Base-by-base conservation (phyloP, 2,888 invertebrate species). In the Stenotaenia linearis region DNA sequence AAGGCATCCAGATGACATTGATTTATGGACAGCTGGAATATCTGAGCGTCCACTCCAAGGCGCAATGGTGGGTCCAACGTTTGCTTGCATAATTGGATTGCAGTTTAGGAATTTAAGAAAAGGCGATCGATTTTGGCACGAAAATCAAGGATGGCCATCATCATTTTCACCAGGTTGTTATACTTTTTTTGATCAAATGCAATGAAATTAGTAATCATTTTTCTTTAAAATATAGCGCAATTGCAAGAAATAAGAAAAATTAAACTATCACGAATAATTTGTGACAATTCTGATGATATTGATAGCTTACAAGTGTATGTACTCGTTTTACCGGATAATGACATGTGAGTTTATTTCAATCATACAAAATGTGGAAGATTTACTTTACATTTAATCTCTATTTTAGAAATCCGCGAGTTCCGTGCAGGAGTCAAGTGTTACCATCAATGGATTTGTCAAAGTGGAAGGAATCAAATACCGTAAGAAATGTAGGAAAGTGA, bases 321-420 rank as follows among this genome's bases (percentile, higher is more conserved):
- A 15, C 81, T 81, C 79, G 81, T 81, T 28, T 75, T 81, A 21
- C 81, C 81, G 40, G 81, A 81, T 37, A 80, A 80, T 76, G 81
- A 81, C 12, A 81, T 81, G 81, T 81, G 78, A 81, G 74, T 74
- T 23, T 21, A 15, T 1, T 74, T 74, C 23, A 0, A 2, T 69
- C 10, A 69, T 28, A 21, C 3, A 25, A 10, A 69, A 69, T n/a
- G 5, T 21, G 5, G 3, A 15, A 23, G 10, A 74, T 0, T 5
- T 74, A 25, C 0, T 0, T 25, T 25, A 4, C 21, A 5, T 74
- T n/a, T 1, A 15, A 10, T 18, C 9, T n/a, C 35, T 1, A 84
- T 88, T 88, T 40, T 86, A 96, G 96, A 83, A 96, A 96, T 87
- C 96, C 96, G n/a, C 90, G 96, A 84, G 95, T 96, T 82, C 94